These are phyloP conservation scores for Rana temporaria DNA, from an alignment of 2,113 vertebrate genomes.

Conservation along the genomic window DNA sequence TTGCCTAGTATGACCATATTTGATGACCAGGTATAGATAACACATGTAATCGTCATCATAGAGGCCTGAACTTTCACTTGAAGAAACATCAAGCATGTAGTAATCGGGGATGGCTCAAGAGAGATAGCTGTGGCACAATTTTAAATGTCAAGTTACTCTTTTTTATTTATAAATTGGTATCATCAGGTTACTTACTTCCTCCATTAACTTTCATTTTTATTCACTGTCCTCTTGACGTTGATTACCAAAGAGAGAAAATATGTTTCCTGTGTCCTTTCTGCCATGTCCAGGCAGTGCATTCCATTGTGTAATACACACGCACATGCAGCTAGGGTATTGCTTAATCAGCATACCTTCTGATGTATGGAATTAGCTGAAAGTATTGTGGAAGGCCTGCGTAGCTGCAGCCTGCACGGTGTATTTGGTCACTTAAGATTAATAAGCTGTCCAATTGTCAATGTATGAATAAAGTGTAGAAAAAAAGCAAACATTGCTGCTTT, in stretches of 20 bases:
- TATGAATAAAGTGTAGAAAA: neutral
- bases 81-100: too few relatives aligned
- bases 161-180: neutral
- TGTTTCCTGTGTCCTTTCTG: conserved; percentile 23
- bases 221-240: conserved; percentile 5
- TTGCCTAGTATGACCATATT: too few relatives aligned
- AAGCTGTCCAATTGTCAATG: neutral
- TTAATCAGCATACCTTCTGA: neutral
- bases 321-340: neutral
- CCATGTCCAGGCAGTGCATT: neutral
- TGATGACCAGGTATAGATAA: too few relatives aligned
- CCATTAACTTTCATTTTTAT: neutral
- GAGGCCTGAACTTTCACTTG: too few relatives aligned
- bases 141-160: neutral
- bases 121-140: neutral
- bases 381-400: too few relatives aligned
- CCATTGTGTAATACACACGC: conserved; percentile 14
- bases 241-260: neutral
- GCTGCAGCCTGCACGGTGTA: neutral
- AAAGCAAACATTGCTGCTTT: conserved; percentile 21
- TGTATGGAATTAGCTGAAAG: neutral
- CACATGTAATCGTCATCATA: too few relatives aligned
- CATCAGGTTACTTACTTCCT: conserved; percentile 7
- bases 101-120: too few relatives aligned
- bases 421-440: conserved; percentile 20